Evolutionary conservation across 2,797 vertebrate species (phyloP).

Genomic region (Manis pentadactyla): DNA sequence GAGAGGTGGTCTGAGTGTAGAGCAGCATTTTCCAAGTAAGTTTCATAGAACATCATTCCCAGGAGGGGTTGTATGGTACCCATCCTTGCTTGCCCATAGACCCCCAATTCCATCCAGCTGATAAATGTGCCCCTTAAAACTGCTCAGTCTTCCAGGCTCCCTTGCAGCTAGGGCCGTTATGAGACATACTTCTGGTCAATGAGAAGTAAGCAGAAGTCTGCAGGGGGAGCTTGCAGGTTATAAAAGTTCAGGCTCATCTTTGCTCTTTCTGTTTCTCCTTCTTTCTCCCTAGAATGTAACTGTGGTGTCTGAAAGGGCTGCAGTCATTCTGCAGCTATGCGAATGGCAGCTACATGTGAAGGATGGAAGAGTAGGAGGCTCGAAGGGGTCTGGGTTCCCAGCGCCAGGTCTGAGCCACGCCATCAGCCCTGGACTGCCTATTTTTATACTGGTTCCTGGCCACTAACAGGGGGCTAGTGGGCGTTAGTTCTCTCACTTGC

Average conservation of each 20-base stretch:
- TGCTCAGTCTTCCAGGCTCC: neutral
- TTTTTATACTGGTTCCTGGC: neutral
- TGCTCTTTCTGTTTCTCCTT: neutral
- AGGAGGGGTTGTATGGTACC: neutral
- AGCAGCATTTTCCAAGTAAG: neutral
- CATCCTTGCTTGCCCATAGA: neutral
- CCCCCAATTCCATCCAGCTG: neutral
- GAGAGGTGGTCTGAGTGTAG: neutral
- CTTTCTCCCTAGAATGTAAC: neutral
- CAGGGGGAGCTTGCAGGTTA: neutral
- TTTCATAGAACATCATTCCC: neutral
- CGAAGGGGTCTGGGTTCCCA: neutral
- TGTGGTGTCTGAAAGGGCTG: neutral
- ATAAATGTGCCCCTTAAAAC: neutral
- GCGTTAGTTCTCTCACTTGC: neutral
- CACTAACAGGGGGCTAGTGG: too few relatives aligned
- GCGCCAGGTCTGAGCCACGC: neutral
- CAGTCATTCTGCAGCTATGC: accelerated
- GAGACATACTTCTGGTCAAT: neutral
- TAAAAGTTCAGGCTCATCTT: neutral
- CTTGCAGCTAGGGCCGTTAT: neutral
- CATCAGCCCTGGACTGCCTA: neutral
- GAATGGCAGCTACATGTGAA: neutral
- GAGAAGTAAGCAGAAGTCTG: neutral
- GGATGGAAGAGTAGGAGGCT: neutral